Base-by-base conservation (phyloP, 2,888 invertebrate species). In the Phragmatobia fuliginosa region DNA sequence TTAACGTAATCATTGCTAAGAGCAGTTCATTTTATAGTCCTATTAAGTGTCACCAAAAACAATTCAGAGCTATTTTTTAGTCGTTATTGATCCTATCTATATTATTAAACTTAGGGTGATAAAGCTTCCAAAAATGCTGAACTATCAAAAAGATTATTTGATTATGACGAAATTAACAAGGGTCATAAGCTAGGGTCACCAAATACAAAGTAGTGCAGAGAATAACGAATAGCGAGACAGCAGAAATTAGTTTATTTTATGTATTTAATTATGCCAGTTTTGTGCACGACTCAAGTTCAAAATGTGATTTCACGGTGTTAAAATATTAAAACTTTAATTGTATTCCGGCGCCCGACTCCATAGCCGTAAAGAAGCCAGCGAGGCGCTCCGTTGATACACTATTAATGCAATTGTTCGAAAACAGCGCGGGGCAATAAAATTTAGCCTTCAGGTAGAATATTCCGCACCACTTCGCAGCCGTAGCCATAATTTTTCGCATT, bases 321-420 rank as follows among this genome's bases (percentile, higher is more conserved):
- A 92, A 93, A 90, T 92, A 93, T 93, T 93, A 92, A 94, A 91
- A 92, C 84, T 90, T 92, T 92, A 94, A 93, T 93, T 92, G 91
- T 92, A 90, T 90, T 87, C 88, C 83, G 75, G 85, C 87, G 84
- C 85, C 88, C 81, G 81, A 85, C 84, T 89, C 88, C 87, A 85
- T 85, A 81, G 91, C 92, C 88, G 90, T 93, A 92, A 94, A 93
- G 93, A 92, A 90, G 88, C 82, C 85, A 83, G 85, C 87, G 88
- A 88, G 88, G 88, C 87, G 88, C 88, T 89, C 87, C 87, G 90
- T 90, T 93, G 92, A 94, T 94, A 92, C 91, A 93, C 93, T 94
- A 94, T 94, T 94, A 94, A 94, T 94, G 94, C 92, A 93, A 94
- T 94, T 93, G 93, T 93, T 94, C 91, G 92, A 92, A 93, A 94